phyloP scores from a whole-genome alignment of 2,888 invertebrate genomes.

The Tromatobia lineatoria region DNA sequence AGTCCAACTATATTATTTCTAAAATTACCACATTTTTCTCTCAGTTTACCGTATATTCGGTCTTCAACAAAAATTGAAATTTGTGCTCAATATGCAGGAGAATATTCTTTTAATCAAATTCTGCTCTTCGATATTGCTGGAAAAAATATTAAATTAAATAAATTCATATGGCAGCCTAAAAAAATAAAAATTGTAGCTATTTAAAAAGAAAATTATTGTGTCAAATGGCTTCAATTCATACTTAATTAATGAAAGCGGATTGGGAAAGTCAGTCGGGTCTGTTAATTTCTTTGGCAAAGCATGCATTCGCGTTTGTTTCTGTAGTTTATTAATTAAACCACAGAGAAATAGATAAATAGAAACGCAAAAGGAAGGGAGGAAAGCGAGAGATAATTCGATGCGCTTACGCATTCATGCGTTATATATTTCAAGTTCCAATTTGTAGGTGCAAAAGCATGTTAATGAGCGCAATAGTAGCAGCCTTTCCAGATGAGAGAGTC shows the following conservation, averaged over 20 bases:
- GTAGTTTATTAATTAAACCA: slow-evolving; percentile 10
- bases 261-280: slow-evolving; percentile 8
- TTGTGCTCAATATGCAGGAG: too few relatives aligned
- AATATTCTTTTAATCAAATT: too few relatives aligned
- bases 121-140: too few relatives aligned
- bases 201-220: too few relatives aligned
- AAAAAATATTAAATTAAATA: too few relatives aligned
- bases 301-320: background rate
- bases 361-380: slow-evolving; percentile 18
- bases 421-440: slow-evolving; percentile 50
- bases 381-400: slow-evolving; percentile 53
- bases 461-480: slow-evolving; percentile 44
- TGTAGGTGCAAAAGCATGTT: slow-evolving; percentile 59
- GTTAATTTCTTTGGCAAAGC: slow-evolving; percentile 3
- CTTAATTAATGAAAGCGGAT: slow-evolving; percentile 3
- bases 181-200: too few relatives aligned
- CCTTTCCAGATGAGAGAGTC: slow-evolving; percentile 53
- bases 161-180: too few relatives aligned
- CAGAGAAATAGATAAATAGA: slow-evolving; percentile 29
- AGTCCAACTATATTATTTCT: too few relatives aligned
- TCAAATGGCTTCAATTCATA: background rate
- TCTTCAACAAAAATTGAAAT: too few relatives aligned
- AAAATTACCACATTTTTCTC: too few relatives aligned
- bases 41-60: too few relatives aligned
- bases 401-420: slow-evolving; percentile 56